Conservation (phyloP, 2,113 vertebrate species). For the Actinemys pallida region DNA sequence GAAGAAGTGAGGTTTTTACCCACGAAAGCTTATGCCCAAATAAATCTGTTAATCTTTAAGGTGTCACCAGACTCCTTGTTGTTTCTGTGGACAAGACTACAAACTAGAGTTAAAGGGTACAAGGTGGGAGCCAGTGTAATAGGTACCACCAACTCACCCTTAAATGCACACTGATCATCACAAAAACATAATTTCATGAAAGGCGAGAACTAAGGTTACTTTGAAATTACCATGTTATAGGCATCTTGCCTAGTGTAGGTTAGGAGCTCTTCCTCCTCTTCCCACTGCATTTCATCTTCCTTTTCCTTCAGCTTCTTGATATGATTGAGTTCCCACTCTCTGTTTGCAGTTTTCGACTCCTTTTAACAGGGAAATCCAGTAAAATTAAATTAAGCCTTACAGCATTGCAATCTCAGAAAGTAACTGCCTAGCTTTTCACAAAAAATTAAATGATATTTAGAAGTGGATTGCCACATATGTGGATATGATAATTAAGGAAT, state of each 20-base stretch:
- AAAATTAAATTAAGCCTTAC: background rate
- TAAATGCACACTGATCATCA: background rate
- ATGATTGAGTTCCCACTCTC: constrained; percentile 84
- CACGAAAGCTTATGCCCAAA: too few relatives aligned
- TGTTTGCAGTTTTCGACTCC: constrained; percentile 74
- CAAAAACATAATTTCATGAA: background rate
- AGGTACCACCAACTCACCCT: background rate
- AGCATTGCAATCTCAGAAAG: background rate
- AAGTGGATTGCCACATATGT: background rate
- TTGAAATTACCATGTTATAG: constrained; percentile 84
- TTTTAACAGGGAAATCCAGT: constrained; percentile 66
- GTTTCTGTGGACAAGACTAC: background rate
- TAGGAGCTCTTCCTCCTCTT: constrained; percentile 86
- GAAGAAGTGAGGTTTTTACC: too few relatives aligned
- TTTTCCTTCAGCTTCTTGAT: constrained; percentile 80
- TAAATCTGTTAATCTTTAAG: too few relatives aligned
- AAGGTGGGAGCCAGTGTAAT: background rate
- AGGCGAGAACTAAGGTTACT: background rate
- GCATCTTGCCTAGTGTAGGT: constrained; percentile 90
- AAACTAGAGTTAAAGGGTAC: background rate
- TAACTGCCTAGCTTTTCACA: background rate
- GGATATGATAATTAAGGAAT: background rate
- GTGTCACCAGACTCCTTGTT: too few relatives aligned
- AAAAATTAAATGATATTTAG: background rate
- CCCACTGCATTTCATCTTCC: constrained; percentile 72